phyloP scores from a whole-genome alignment of 2,888 invertebrate genomes.

The Troides aeacus region DNA sequence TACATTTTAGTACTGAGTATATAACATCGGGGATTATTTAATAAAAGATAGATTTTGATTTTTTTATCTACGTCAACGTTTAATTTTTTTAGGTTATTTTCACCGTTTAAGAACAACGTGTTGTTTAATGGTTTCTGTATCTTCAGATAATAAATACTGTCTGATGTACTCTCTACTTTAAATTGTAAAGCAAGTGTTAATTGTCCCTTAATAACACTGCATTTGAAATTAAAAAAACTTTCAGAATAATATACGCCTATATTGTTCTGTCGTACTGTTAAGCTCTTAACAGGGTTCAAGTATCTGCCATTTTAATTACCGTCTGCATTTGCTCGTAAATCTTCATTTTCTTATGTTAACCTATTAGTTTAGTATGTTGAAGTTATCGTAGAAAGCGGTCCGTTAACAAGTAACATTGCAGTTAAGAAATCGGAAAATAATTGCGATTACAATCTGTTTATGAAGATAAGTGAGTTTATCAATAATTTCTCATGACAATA shows the following conservation, averaged over 20 bases:
- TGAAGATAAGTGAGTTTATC: neutral
- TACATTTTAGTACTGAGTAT: neutral
- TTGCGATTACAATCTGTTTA: conserved; percentile 1
- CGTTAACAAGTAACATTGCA: conserved; percentile 5
- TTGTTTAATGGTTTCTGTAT: too few relatives aligned
- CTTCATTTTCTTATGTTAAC: conserved; percentile 12
- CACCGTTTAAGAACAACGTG: too few relatives aligned
- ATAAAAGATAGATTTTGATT: neutral
- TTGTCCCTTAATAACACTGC: neutral
- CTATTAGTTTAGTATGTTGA: conserved; percentile 16
- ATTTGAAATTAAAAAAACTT: neutral
- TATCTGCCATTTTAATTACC: conserved; percentile 9
- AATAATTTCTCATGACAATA: neutral
- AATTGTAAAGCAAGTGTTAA: neutral
- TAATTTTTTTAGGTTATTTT: too few relatives aligned
- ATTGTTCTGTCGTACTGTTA: neutral
- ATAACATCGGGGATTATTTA: neutral
- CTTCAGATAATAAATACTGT: too few relatives aligned
- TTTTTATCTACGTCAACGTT: neutral
- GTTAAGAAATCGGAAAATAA: conserved; percentile 8
- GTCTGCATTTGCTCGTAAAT: conserved; percentile 1
- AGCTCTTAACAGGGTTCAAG: neutral
- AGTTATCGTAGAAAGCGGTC: conserved; percentile 22
- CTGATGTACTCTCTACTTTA: too few relatives aligned
- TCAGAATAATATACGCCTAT: neutral